Evolutionary conservation across 1,140 invertebrate genomes (phyloP).

Genomic region (Calliphora vicina): DNA sequence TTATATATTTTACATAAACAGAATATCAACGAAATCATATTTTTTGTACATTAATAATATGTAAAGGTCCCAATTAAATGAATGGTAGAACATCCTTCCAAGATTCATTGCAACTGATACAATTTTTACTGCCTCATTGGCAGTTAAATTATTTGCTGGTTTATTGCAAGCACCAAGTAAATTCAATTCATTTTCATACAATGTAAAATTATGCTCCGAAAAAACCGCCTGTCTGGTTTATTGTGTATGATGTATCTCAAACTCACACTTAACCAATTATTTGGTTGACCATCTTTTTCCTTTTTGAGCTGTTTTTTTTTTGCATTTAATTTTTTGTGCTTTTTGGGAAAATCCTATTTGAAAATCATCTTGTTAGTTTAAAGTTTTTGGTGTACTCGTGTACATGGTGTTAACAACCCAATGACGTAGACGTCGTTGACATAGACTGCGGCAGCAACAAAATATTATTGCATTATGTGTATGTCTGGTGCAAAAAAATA

Average conservation of each 20-base stretch:
- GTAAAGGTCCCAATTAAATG: too few relatives aligned
- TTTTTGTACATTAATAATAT: too few relatives aligned
- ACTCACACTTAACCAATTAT: slow-evolving; percentile 10
- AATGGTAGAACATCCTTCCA: too few relatives aligned
- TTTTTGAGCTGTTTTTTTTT: not conserved
- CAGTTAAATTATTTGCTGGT: too few relatives aligned
- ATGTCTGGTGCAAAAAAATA: not conserved
- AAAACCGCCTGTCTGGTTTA: not conserved
- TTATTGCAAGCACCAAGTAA: too few relatives aligned
- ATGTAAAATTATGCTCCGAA: too few relatives aligned
- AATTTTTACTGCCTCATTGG: not conserved
- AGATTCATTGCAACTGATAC: too few relatives aligned
- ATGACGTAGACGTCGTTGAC: not conserved
- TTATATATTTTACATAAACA: too few relatives aligned
- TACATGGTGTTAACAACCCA: not conserved
- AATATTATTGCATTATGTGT: not conserved
- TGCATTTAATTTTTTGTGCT: not conserved
- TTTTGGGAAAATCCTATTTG: not conserved
- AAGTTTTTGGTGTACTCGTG: not conserved
- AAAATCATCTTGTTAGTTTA: slow-evolving; percentile 10
- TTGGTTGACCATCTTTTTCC: not conserved
- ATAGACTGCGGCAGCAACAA: not conserved
- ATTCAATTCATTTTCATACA: too few relatives aligned
- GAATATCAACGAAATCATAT: too few relatives aligned
- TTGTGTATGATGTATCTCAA: not conserved